A percentile compares a stretch with the other conserved stretches of the same genome.
phyloP scores from a whole-genome alignment of 2,888 invertebrate genomes.

The Cantharis nigra region DNA sequence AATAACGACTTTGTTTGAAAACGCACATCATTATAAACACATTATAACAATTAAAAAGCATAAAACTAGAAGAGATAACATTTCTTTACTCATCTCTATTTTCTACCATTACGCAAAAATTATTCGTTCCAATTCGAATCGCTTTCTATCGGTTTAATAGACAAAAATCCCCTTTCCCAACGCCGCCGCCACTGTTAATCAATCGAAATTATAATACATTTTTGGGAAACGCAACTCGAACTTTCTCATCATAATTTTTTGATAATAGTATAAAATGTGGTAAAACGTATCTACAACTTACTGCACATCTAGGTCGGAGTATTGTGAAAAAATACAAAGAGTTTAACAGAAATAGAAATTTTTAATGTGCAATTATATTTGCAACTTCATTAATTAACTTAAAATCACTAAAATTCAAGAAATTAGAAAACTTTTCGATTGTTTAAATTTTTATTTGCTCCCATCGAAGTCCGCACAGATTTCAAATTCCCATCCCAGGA shows the following conservation, averaged over 20 bases:
- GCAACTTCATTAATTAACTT: not conserved
- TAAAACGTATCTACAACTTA: not conserved
- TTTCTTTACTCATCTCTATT: conserved; percentile 1
- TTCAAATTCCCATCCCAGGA: too few relatives aligned
- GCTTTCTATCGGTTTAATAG: not conserved
- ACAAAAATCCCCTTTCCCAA: not conserved
- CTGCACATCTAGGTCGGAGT: not conserved
- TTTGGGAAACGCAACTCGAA: not conserved
- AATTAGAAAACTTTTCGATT: not conserved
- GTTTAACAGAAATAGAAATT: not conserved
- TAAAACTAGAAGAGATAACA: not conserved
- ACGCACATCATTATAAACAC: not conserved
- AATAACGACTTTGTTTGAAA: conserved; percentile 1
- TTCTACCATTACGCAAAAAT: not conserved
- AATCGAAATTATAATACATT: not conserved
- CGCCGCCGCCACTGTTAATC: not conserved
- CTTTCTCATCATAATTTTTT: not conserved
- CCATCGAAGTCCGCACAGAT: too few relatives aligned
- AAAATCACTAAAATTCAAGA: not conserved
- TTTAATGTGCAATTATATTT: not conserved
- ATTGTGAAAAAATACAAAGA: not conserved
- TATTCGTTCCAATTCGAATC: not conserved
- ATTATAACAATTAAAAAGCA: not conserved
- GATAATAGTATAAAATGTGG: not conserved
- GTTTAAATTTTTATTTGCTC: not conserved